Conservation (phyloP, 1,140 invertebrate species). For the Gonioctena quinquepunctata region DNA sequence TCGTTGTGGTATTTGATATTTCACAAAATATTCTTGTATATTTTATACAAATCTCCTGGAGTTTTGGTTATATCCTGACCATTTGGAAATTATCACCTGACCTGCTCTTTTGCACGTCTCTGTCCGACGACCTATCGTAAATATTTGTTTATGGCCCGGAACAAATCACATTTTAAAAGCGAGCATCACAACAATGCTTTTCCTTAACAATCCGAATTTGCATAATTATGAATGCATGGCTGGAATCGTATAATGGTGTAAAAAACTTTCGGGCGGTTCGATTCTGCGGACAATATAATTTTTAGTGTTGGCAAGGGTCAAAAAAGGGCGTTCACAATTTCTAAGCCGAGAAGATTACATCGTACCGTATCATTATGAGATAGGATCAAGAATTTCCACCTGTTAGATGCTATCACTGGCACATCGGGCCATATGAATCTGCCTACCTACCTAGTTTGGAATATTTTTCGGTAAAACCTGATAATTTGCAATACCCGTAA, state of each 20-base stretch:
- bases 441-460: background rate
- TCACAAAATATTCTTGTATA: background rate
- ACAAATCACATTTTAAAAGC: constrained; percentile 15
- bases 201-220: constrained; percentile 7
- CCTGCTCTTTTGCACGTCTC: background rate
- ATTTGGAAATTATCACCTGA: background rate
- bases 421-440: background rate
- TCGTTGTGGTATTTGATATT: too few species aligned
- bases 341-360: constrained; percentile 1
- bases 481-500: too few species aligned
- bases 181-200: constrained; percentile 9
- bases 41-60: background rate
- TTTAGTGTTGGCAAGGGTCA: constrained; percentile 8
- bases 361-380: constrained; percentile 1
- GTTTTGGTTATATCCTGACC: background rate
- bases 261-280: constrained; percentile 1
- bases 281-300: constrained; percentile 14
- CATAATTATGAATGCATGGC: constrained; percentile 15
- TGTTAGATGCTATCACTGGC: background rate
- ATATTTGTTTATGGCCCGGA: constrained; percentile 18
- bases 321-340: constrained; percentile 8
- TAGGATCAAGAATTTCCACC: background rate
- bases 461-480: background rate
- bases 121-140: background rate
- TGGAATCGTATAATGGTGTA: background rate